Evolutionary conservation across 2,888 invertebrate species (phyloP).

Genomic region (Epinotia nisella): DNA sequence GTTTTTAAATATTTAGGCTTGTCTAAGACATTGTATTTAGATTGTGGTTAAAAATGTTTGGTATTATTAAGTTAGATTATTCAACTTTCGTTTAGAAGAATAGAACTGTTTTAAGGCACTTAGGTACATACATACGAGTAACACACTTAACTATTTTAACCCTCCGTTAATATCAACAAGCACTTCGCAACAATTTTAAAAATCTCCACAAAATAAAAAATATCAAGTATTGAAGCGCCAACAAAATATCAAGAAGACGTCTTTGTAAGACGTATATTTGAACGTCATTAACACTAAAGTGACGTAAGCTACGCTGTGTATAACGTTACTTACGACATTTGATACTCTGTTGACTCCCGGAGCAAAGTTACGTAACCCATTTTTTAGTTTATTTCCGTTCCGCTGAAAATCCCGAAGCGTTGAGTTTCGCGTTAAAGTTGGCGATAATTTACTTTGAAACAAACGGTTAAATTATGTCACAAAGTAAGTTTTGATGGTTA

Average conservation of each 20-base stretch:
- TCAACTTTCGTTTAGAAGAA: not conserved
- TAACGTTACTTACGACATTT: conserved; percentile 17
- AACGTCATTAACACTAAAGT: not conserved
- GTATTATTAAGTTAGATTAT: not conserved
- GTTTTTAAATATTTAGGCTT: not conserved
- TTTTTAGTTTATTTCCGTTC: conserved; percentile 34
- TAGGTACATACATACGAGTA: not conserved
- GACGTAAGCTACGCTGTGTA: not conserved
- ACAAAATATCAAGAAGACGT: conserved; percentile 4
- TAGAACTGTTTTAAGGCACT: not conserved
- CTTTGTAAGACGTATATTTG: conserved; percentile 3
- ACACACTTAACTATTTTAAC: not conserved
- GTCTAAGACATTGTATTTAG: not conserved
- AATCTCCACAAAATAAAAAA: not conserved
- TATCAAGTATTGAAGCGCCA: conserved; percentile 6
- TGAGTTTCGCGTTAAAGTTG: conserved; percentile 27
- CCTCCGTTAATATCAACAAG: not conserved
- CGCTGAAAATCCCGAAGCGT: conserved; percentile 27
- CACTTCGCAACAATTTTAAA: not conserved
- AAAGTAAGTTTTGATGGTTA: conserved; percentile 24
- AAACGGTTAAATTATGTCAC: conserved; percentile 26
- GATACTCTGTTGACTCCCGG: not conserved
- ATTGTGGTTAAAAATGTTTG: not conserved
- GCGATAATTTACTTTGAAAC: conserved; percentile 38
- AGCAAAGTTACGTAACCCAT: conserved; percentile 26